Evolutionary conservation across 2,888 invertebrate species (phyloP), one percentile per base, ranked within the genome.

Genomic region (Oligia latruncula): DNA sequence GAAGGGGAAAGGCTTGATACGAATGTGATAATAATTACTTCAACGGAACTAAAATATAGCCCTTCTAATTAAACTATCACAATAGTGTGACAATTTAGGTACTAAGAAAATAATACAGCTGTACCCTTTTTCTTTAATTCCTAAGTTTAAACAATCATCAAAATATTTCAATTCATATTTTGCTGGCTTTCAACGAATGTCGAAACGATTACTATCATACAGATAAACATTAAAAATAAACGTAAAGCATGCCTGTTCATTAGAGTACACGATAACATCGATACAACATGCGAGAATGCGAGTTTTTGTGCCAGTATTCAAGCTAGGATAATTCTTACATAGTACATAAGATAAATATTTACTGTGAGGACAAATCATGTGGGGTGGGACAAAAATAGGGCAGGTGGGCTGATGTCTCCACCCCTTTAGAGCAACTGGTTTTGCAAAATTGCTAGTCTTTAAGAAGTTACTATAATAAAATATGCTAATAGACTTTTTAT

Each of bases 391-490:
- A 29, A 6, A 75, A 80, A 77, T 78, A 71, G 49, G 80, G 72
- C 82, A 82, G 82, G 83, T 80, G 78, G 35, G 13, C 29, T 2
- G 2, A n/a, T 67, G 78, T 74, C 80, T 52, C 81, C 88, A 82
- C 89, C 84, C 81, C 83, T 75, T 83, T 77, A 72, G 4, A 64
- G 5, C 35, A 78, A 83, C 81, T 78, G 62, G 85, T 86, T 83
- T 60, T 64, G 9, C 15, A 43, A 64, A 64, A 15, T 65, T 29
- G 46, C 35, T 46, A 64, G 20, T 52, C 58, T 78, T 70, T 43
- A 71, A 82, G 43, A 64, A 77, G 35, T 62, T 40, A 55, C 17
- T 70, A 4, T 55, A 78, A 73, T 73, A 70, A 72, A 73, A 73
- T 80, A 83, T 86, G 77, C 70, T 77, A 86, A 86, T 80, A n/a